Conservation (phyloP, 1,140 invertebrate species). For the Cotesia vestalis region DNA sequence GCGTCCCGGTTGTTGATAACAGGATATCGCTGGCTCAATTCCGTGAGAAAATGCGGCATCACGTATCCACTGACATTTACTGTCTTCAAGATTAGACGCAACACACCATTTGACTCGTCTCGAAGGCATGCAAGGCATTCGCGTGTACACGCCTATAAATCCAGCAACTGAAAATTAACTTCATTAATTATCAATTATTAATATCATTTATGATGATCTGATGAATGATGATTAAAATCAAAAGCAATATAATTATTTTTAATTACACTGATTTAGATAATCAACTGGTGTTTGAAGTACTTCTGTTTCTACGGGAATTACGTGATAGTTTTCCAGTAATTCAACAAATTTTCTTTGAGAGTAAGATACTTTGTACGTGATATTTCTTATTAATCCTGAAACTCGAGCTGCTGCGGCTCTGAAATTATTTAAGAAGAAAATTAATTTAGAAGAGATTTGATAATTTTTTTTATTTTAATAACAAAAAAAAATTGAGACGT, state of each 20-base stretch:
- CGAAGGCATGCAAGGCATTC: conserved; percentile 72
- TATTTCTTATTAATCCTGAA: conserved; percentile 62
- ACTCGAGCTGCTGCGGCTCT: conserved; percentile 70
- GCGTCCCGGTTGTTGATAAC: conserved; percentile 66
- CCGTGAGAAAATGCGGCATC: conserved; percentile 76
- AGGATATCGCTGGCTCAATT: conserved; percentile 77
- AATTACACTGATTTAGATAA: conserved; percentile 63
- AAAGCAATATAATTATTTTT: conserved; percentile 6
- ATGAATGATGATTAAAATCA: too few species aligned
- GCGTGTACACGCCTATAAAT: conserved; percentile 72
- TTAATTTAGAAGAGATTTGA: too few species aligned
- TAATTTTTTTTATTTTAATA: too few species aligned
- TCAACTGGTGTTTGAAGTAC: conserved; percentile 65
- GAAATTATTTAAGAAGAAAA: conserved; percentile 33
- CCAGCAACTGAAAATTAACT: conserved; percentile 63
- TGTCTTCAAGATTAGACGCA: conserved; percentile 71
- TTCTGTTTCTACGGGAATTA: conserved; percentile 50
- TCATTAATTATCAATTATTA: neutral
- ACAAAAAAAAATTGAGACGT: too few species aligned
- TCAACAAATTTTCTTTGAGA: conserved; percentile 69
- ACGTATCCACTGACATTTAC: conserved; percentile 79
- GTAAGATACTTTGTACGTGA: conserved; percentile 53
- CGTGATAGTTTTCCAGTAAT: conserved; percentile 66
- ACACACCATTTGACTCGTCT: conserved; percentile 65
- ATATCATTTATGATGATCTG: neutral